These are phyloP conservation scores for Sylvietta virens DNA, from an alignment of 2,113 vertebrate species.

Conservation along the genomic window DNA sequence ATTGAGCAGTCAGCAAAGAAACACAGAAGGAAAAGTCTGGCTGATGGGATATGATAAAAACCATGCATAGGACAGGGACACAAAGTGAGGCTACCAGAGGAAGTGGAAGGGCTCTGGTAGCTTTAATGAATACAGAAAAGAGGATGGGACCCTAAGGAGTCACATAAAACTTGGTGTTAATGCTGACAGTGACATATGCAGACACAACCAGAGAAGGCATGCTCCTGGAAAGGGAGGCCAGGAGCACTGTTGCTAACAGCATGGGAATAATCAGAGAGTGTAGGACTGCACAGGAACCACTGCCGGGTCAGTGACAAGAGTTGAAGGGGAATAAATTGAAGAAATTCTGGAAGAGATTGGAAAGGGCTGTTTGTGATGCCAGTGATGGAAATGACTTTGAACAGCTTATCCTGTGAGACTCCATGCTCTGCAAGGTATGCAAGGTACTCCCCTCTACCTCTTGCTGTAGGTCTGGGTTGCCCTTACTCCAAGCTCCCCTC, in stretches of 20 bases:
- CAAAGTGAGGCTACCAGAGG: background rate
- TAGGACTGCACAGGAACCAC: background rate
- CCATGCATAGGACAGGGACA: background rate
- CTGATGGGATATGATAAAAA: background rate
- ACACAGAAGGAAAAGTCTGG: background rate
- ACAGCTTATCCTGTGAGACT: background rate
- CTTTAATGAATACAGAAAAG: background rate
- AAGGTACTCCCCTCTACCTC: background rate
- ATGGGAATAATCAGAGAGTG: background rate
- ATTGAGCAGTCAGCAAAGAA: background rate
- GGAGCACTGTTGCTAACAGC: background rate
- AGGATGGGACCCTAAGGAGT: background rate
- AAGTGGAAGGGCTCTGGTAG: background rate
- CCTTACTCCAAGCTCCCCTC: background rate
- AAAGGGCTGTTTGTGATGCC: background rate
- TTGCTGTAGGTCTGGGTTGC: background rate
- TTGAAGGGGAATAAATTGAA: background rate
- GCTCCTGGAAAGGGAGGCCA: background rate
- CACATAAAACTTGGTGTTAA: background rate
- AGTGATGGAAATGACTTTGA: background rate
- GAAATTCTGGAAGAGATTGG: background rate
- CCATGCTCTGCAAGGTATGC: background rate
- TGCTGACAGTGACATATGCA: background rate
- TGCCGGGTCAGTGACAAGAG: background rate
- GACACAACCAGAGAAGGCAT: background rate